These are phyloP conservation scores for Xiphophorus birchmanni DNA, from an alignment of 2,797 vertebrate species.

Conservation along the genomic window DNA sequence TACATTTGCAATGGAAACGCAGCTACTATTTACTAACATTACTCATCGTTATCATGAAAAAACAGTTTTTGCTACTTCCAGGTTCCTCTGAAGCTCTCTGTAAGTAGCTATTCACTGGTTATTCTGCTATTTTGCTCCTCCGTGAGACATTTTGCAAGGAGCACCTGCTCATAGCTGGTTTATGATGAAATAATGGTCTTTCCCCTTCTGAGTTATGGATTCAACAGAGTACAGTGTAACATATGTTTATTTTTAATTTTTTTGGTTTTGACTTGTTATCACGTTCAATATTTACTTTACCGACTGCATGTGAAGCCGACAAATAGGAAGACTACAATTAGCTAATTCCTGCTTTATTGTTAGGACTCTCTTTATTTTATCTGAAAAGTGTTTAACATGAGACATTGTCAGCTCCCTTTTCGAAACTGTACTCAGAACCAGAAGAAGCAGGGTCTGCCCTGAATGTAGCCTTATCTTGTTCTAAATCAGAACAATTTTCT, in stretches of 20 bases:
- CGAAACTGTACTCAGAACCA: constrained; percentile 46
- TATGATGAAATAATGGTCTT: background rate
- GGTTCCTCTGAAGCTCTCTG: background rate
- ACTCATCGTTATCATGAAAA: background rate
- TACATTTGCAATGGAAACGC: too few species aligned
- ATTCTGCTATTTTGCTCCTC: background rate
- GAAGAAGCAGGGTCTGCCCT: constrained; percentile 47
- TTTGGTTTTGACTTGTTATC: background rate
- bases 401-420: constrained; percentile 29
- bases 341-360: constrained; percentile 4
- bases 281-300: background rate
- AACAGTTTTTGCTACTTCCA: background rate
- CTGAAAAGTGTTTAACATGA: constrained; percentile 37
- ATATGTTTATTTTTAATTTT: background rate
- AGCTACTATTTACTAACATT: background rate
- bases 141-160: background rate
- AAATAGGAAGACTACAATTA: constrained; percentile 17
- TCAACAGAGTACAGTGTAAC: background rate
- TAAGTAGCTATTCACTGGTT: background rate
- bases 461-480: constrained; percentile 56
- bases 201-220: background rate
- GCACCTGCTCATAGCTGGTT: background rate
- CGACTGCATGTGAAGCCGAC: constrained; percentile 24
- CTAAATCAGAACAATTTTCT: constrained; percentile 76
- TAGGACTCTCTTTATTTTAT: constrained; percentile 34